Base-by-base conservation (phyloP, 2,888 invertebrate genomes). In the Amblyjoppa proteus region DNA sequence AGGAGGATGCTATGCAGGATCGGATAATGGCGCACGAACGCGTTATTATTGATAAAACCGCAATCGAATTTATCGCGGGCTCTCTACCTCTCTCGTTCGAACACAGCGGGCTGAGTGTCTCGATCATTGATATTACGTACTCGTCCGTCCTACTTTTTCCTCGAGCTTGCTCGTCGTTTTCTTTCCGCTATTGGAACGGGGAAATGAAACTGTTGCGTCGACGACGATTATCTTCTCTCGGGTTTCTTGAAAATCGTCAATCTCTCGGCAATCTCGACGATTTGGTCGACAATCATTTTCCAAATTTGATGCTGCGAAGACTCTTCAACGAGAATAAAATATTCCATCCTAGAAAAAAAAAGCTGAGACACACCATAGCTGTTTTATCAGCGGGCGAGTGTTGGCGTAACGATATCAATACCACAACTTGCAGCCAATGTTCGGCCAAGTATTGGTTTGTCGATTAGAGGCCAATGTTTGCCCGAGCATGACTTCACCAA, bases 1-100 rank as follows among this genome's bases (percentile, higher is more conserved):
- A 13, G 68, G 51, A 64, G 41, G 34, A 45, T 51, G 34, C 68
- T 51, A 69, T 58, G 49, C 58, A 28, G 64, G 31, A 56, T 81
- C 70, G 73, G 31, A 25, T 49, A 68, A 49, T 81, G 41, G 20
- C 51, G 49, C 69, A 75, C 75, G 75, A 83, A 83, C 64, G 53
- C 74, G 45, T 79, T 75, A 75, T 64, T 79, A 83, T 79, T 75
- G 79, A 79, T 74, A 74, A 69, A 78, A 73, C 64, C 61, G 53
- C 53, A 75, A 70, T 70, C 49, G 41, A 31, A 75, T 49, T 61
- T 68, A 69, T 74, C 34, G 53, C 34, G 2, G 41, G 49, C 61
- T 58, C 51, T 73, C 69, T 78, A 34, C 34, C 34, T 13, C 45
- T 78, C 45, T 16, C 68, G 13, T 73, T 58, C 58, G 13, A 51